These are phyloP conservation scores for Zaprionus ornatus DNA, from an alignment of 1,140 invertebrate genomes.

Conservation along the genomic window DNA sequence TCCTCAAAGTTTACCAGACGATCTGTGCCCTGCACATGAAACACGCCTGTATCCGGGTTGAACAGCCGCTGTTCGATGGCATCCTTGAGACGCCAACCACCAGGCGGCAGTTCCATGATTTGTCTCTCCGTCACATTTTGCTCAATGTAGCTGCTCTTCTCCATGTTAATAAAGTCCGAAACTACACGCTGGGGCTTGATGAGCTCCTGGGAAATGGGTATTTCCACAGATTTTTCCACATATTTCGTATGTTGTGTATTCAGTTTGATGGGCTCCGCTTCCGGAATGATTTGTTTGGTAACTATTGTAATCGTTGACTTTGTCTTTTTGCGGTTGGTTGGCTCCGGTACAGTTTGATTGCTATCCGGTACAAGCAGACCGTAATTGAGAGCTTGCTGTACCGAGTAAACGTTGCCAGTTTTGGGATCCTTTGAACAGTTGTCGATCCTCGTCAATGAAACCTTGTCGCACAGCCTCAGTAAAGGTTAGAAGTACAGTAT, in stretches of 20 bases:
- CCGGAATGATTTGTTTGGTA: conserved; percentile 77
- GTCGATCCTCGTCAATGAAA: conserved; percentile 90
- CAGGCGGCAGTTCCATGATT: conserved; percentile 90
- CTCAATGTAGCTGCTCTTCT: conserved; percentile 76
- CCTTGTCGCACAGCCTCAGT: conserved; percentile 91
- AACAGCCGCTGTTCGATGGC: conserved; percentile 91
- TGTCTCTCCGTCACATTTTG: conserved; percentile 75
- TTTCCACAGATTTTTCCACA: conserved; percentile 76
- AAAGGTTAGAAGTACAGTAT: conserved; percentile 88
- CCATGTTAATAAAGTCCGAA: conserved; percentile 84
- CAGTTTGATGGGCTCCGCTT: conserved; percentile 81
- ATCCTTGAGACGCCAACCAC: conserved; percentile 91
- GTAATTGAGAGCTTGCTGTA: conserved; percentile 92
- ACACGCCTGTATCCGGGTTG: conserved; percentile 91
- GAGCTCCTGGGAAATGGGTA: conserved; percentile 74
- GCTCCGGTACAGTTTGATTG: conserved; percentile 77
- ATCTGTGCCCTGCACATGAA: conserved; percentile 94
- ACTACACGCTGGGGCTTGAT: conserved; percentile 83
- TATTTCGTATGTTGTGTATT: conserved; percentile 84
- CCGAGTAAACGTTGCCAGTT: conserved; percentile 89
- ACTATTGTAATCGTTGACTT: conserved; percentile 84
- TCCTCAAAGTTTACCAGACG: conserved; percentile 93
- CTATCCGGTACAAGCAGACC: conserved; percentile 87
- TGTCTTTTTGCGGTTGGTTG: conserved; percentile 82
- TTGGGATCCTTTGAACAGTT: conserved; percentile 92